Base-by-base conservation (phyloP, 2,888 invertebrate species). In the Aspidapion aeneum region DNA sequence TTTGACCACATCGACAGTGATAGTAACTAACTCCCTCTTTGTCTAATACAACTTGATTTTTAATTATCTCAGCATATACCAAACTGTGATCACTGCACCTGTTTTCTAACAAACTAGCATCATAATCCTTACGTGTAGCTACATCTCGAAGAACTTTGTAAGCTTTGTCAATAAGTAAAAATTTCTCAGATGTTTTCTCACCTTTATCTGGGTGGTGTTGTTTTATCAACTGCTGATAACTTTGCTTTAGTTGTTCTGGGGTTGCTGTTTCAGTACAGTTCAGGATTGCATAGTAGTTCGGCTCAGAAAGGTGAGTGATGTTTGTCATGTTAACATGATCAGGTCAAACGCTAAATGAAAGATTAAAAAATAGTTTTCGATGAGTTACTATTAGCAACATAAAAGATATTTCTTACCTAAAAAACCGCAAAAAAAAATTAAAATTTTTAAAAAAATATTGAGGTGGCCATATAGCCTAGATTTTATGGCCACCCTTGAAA, bases 1-100 rank as follows among this genome's bases (percentile, higher is more conserved):
- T 74, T 49, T 87, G 87, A 69, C 91, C 90, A 80, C 91, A 91
- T 73, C 91, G 84, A 75, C 91, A 91, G 12, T 79, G 81, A 76
- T 87, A 90, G 63, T 83, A 81, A 2, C 74, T 66, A 52, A 77
- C 72, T 56, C 69, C 61, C 79, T 81, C 77, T 52, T 77, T 73
- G 49, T 74, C 74, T 66, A 75, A 78, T 35, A 79, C 73, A 77
- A 89, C 81, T 18, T 87, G 84, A 0, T 77, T 71, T 59, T 82
- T 70, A 20, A 69, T 74, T 71, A 91, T 77, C 67, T 83, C 84
- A 52, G 84, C 86, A 77, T 85, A 89, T 54, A 91, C 78, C 63
- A 89, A 80, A 70, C 80, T 77, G 66, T 86, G 83, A 68, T 82
- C 82, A 67, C 83, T 81, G 62, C 88, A 82, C 74, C 85, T 84